Evolutionary conservation across 2,888 invertebrate species (phyloP), one percentile per base, ranked within the genome.

Genomic region (Cephus sareptanus): DNA sequence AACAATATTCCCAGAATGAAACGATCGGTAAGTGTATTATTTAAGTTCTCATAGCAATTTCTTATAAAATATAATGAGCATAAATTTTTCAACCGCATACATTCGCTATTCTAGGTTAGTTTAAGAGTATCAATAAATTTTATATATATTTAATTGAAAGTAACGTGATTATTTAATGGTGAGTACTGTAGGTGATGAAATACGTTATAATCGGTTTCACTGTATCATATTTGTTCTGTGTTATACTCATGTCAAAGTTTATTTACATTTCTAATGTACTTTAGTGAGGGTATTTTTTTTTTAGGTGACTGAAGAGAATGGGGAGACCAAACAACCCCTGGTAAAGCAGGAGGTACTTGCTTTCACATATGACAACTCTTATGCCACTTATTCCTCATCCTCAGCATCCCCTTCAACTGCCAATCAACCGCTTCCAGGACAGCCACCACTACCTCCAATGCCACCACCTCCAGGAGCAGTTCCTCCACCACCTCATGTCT

Each of bases 401-500:
- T 83, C 85, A 11, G 78, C 88, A 4, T 79, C 87, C 0, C 81
- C 88, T 11, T 85, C 89, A 11, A 83, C 84, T 56, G 83, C 87
- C 9, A 87, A 88, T 73, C 91, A 90, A 77, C 91, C 91, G 1
- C 81, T 91, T 69, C 91, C 91, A 1, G 91, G 91, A 12, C 91
- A 91, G 79, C 91, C 91, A 15, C 91, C 91, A 0, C 82, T 91
- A 76, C 91, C 91, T 40, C 91, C 91, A 13, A 91, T 91, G 91
- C 91, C 91, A 40, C 91, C 91, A 6, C 91, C 91, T 11, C 85
- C 90, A 1, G 87, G 83, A 3, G 85, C 90, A 31, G 85, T 89
- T 15, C 83, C 83, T 13, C 86, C 86, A 34, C 87, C 87, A 6
- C 89, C 89, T 6, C 89, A 89, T 40, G 85, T 90, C 37, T 90